Evolutionary conservation across 2,888 invertebrate genomes (phyloP), one percentile per base, ranked within the genome.

Genomic region (Chymomyza amoena): DNA sequence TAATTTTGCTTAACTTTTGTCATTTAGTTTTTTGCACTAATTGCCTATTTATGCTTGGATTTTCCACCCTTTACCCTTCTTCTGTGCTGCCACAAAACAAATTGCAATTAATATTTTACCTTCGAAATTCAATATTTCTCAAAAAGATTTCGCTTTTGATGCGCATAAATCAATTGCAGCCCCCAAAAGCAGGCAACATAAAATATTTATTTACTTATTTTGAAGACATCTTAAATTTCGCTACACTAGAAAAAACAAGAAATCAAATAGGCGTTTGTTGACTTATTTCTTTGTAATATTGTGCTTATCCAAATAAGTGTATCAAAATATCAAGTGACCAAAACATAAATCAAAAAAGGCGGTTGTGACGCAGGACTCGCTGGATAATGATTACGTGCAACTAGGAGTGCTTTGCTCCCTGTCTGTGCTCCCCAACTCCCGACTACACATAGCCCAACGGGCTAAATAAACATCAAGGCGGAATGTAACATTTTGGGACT

Each of bases 291-390:
- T 13, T 6, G 65, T 54, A 57, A 59, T 63, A 61, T 72, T 72
- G 73, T 80, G 75, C 7, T 32, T 32, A 32, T 32, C 32, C 7
- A 32, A 32, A 32, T 75, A 74, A 56, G 76, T 76, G 70, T 69
- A 39, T 56, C 66, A 68, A 74, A 75, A 75, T 86, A 75, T 83
- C 81, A 75, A 66, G 70, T 83, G 73, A 74, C 86, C 70, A 72
- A 45, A 25, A 25, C 57, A 57, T 57, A 57, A 57, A 57, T 57
- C 57, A 57, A 13, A 45, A 45, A 45, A 13, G 10, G 39, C 39
- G 13, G 6, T 15, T 45, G 13, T 45, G 39, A 45, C 39, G 39
- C 39, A 45, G 39, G 39, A n/a, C 3, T 39, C 15, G 28, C 59
- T 20, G 28, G 39, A 45, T 45, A 45, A 45, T 45, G 39, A 32